Evolutionary conservation across 2,113 vertebrate genomes (phyloP), one percentile per base, ranked within the genome.

Genomic region (Gadus macrocephalus): DNA sequence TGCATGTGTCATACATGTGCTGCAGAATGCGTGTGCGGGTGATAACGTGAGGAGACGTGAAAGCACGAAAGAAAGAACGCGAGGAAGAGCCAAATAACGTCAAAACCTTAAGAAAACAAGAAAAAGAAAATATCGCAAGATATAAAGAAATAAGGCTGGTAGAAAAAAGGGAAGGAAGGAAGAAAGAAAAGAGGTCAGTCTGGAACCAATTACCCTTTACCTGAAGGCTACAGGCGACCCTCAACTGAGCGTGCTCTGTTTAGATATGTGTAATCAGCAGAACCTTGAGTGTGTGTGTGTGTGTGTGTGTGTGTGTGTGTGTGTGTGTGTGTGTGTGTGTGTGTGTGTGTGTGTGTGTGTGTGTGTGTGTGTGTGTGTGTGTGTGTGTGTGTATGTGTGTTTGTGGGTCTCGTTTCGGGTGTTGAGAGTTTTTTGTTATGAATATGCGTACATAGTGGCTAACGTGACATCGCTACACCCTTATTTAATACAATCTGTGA

Each of bases 301-400:
- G 55, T 58, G 55, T 58, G 55, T 58, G 55, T 58, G 55, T 58
- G 55, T n/a, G 55, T n/a, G 55, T 58, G 55, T n/a, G 55, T n/a
- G 55, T 58, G 55, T 58, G 55, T 58, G 16, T 56, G 55, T 56
- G 55, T 56, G 55, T 56, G 55, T 56, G 55, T 56, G 55, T 56
- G 55, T 56, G 55, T 56, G 55, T 8, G 55, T 56, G 55, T 56
- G 55, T 56, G 55, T 56, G 55, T 8, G 55, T 56, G 55, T 56
- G 55, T 56, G 55, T 56, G 55, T 56, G 55, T 56, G 55, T 56
- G 55, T 56, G 55, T 56, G 55, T 56, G 55, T 56, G 55, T 56
- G 55, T 56, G 55, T 56, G 55, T 56, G 1, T 56, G 55, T 16
- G 55, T 56, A 4, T 56, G 55, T 56, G 55, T 56, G 55, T 56